A percentile compares a stretch with the other conserved stretches of the same genome.
phyloP scores from a whole-genome alignment of 2,113 vertebrate species.

The Ameiurus melas region DNA sequence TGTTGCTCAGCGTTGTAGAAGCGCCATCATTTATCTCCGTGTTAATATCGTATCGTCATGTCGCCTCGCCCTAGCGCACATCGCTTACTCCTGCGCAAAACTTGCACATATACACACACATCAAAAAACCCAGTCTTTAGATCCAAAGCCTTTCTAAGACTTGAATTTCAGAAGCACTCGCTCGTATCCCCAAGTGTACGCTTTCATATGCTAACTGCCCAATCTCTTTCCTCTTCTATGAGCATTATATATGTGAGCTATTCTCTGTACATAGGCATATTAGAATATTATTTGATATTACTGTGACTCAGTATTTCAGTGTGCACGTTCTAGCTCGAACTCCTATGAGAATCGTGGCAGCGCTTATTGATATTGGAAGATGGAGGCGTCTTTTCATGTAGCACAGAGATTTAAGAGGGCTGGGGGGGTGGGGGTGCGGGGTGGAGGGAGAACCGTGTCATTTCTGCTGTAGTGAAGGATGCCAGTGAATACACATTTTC shows the following conservation, averaged over 20 bases:
- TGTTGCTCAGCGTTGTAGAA: not conserved
- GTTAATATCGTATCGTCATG: not conserved
- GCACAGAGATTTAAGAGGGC: conserved; percentile 2
- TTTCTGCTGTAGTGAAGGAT: conserved; percentile 23
- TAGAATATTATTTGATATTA: conserved; percentile 44
- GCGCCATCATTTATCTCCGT: not conserved
- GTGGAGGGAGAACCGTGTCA: not conserved
- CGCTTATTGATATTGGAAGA: conserved; percentile 31
- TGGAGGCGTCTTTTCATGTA: conserved; percentile 33
- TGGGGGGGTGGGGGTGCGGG: too few relatives aligned
- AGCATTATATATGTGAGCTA: conserved; percentile 22
- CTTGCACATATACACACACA: not conserved
- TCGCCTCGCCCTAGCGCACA: not conserved
- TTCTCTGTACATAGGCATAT: conserved; percentile 30
- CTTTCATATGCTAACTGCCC: conserved; percentile 43
- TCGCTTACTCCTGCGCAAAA: not conserved
- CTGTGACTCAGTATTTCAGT: conserved; percentile 32
- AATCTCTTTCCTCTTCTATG: conserved; percentile 38
- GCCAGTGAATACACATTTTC: conserved; percentile 22
- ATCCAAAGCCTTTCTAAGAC: conserved; percentile 26
- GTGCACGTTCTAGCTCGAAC: conserved; percentile 1
- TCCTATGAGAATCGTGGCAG: conserved; percentile 31
- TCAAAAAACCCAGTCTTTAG: conserved; percentile 25
- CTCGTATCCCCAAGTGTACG: conserved; percentile 34
- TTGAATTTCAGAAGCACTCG: conserved; percentile 50